Conservation (phyloP, 2,113 vertebrate genomes). For the Cynoglossus semilaevis region DNA sequence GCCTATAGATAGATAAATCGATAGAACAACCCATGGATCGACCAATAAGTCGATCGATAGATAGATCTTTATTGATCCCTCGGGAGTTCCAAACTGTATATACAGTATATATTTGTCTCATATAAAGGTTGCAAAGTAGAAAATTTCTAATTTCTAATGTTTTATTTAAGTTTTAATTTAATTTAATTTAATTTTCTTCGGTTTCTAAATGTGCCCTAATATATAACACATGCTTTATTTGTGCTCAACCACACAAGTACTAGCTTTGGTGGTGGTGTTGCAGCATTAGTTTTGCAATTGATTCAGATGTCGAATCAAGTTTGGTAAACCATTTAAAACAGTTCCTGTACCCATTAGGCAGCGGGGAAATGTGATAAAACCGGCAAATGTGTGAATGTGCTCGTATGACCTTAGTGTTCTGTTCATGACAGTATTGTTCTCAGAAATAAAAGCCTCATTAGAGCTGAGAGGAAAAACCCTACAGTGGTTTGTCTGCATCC, state of each 20-base stretch:
- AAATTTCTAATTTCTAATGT: not conserved
- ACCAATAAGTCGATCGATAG: too few relatives aligned
- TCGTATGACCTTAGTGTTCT: constrained; percentile 32
- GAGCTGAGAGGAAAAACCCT: constrained; percentile 46
- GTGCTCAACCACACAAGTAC: constrained; percentile 7
- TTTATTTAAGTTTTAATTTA: constrained; percentile 23
- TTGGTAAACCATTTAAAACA: not conserved
- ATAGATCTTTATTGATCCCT: too few relatives aligned
- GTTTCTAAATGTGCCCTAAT: constrained; percentile 1
- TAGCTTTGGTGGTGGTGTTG: constrained; percentile 2
- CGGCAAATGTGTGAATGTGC: too few relatives aligned
- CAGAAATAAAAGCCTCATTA: constrained; percentile 41
- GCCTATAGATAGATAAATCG: too few relatives aligned
- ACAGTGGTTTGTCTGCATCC: constrained; percentile 5
- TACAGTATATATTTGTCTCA: too few relatives aligned
- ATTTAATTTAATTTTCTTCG: constrained; percentile 27
- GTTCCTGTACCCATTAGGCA: not conserved
- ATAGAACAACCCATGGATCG: too few relatives aligned
- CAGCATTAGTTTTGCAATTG: constrained; percentile 5
- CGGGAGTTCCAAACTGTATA: too few relatives aligned
- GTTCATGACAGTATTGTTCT: constrained; percentile 46
- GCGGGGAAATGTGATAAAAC: too few relatives aligned
- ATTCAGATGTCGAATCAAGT: not conserved
- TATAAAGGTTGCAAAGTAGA: too few relatives aligned
- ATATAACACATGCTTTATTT: constrained; percentile 20